Percentiles rank a stretch among this genome's conserved stretches.
Evolutionary conservation across 2,888 invertebrate species (phyloP).

Genomic region (Platerodrilus igneus): DNA sequence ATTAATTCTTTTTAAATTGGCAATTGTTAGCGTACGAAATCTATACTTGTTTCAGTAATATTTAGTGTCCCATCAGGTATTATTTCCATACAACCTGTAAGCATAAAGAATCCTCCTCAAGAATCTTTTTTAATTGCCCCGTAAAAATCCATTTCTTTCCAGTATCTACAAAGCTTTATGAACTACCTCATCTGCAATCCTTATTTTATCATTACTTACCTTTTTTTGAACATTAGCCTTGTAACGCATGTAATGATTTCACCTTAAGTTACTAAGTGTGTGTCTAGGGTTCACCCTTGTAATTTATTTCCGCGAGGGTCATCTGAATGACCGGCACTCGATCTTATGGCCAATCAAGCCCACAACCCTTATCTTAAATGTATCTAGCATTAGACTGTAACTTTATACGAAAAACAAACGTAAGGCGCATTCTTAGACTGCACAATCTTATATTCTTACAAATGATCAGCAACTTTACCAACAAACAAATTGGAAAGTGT

Average conservation of each 20-base stretch:
- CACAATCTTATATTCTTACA: slow-evolving; percentile 37
- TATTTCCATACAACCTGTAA: no score
- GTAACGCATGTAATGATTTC: slow-evolving; percentile 20
- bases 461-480: slow-evolving; percentile 38
- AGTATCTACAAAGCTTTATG: no score
- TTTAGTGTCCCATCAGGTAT: no score
- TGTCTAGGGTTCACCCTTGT: slow-evolving; percentile 24
- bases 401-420: slow-evolving; percentile 13
- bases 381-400: slow-evolving; percentile 29
- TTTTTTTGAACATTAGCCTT: slow-evolving; percentile 17
- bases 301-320: slow-evolving; percentile 42
- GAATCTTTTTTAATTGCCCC: no score
- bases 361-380: slow-evolving; percentile 38
- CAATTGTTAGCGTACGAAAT: no score
- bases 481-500: slow-evolving; percentile 44
- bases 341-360: slow-evolving; percentile 41
- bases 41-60: no score
- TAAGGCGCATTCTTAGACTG: slow-evolving; percentile 22
- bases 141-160: no score
- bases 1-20: no score
- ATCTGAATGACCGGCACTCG: slow-evolving; percentile 41
- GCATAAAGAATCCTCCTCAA: no score
- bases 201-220: no score
- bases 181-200: no score
- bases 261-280: slow-evolving; percentile 23